Evolutionary conservation across 1,140 invertebrate species (phyloP), one percentile per base, ranked within the genome.

Genomic region (Pseudoatta argentina): DNA sequence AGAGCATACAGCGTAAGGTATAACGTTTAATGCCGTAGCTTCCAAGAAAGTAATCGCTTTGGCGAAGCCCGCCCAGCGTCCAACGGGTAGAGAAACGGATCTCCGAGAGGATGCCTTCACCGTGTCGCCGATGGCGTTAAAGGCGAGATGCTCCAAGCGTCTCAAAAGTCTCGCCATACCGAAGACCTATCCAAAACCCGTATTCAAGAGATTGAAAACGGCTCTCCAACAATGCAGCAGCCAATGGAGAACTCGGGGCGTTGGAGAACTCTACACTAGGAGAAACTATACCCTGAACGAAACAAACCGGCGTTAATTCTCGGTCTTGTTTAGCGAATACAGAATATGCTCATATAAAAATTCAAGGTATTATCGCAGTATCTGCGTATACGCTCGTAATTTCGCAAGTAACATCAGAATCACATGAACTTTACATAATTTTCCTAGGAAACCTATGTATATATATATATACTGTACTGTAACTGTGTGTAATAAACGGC

Each of bases 51-150:
- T 86, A 34, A 61, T 89, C 48, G 64, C 86, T n/a, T 75, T 95
- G 34, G 92, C 94, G 39, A 89, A 88, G 21, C 92, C 90, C 0
- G 86, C 67, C 2, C 66, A 75, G 14, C 91, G 93, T 53, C 92
- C 91, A 0, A 72, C 91, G 3, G 94, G 94, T 55, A 88, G 87
- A 2, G 92, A 94, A 85, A 94, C 91, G n/a, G 93, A 95, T 87
- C 61, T 94, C 4, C 92, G 91, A 8, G 92, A 94, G 34, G 87
- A 94, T 57, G 94, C 94, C 8, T 94, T 95, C 78, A 92, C 72
- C 0, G 94, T 95, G 1, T 88, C 91, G 21, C 92, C 90, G 14
- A 44, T 10, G 57, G 94, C 94, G 7, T 73, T 95, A 72, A 92
- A 91, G 72, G 93, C 94, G 21, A 89, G 63, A 51, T 94, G 93